Evolutionary conservation across 2,888 invertebrate genomes (phyloP).

Genomic region (Himalopsyche japonica): DNA sequence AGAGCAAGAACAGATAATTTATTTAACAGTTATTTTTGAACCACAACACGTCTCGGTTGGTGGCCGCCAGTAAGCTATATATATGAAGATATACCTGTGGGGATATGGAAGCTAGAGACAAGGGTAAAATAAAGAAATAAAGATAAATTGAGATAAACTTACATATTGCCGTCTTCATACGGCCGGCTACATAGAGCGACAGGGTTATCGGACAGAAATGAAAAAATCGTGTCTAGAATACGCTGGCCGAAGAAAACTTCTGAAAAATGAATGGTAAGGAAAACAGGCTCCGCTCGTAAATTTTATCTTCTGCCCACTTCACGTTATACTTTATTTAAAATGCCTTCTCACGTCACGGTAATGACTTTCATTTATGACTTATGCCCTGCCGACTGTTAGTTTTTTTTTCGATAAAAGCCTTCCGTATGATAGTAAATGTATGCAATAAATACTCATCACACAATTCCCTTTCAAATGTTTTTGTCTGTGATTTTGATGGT

Average conservation of each 20-base stretch:
- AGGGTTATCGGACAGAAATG: conserved; percentile 20
- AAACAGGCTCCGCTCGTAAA: conserved; percentile 26
- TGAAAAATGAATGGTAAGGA: conserved; percentile 36
- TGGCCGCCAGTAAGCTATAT: conserved; percentile 4
- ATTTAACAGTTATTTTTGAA: conserved; percentile 39
- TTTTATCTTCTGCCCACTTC: conserved; percentile 26
- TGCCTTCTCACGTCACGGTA: conserved; percentile 27
- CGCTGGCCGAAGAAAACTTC: conserved; percentile 24
- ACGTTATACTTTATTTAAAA: conserved; percentile 34
- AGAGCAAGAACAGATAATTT: conserved; percentile 39
- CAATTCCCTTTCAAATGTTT: not conserved
- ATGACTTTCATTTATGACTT: conserved; percentile 1
- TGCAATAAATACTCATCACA: not conserved
- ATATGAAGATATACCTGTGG: conserved; percentile 27
- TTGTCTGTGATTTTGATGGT: no score
- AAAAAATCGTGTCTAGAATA: conserved; percentile 39
- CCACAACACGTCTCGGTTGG: conserved; percentile 32
- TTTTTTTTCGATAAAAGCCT: not conserved
- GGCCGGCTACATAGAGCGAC: conserved; percentile 6
- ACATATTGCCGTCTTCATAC: conserved; percentile 33
- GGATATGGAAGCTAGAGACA: conserved; percentile 19
- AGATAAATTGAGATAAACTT: conserved; percentile 42
- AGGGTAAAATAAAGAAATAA: conserved; percentile 41
- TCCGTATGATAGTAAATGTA: not conserved
- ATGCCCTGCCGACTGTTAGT: not conserved